Conservation (phyloP, 1,140 invertebrate genomes). For the Daktulosphaira vitifoliae region DNA sequence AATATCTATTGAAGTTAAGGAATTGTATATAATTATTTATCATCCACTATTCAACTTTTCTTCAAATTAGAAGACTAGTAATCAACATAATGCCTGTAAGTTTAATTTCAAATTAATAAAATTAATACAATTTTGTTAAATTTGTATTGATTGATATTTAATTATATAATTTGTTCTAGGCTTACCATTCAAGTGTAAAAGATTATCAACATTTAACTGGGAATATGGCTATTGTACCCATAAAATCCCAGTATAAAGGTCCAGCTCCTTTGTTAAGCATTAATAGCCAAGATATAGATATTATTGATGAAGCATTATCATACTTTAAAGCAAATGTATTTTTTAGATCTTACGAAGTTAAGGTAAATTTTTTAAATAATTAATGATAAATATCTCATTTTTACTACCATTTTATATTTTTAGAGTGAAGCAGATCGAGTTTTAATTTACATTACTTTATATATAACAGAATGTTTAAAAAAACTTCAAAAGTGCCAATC, state of each 20-base stretch:
- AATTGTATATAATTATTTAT: too few species aligned
- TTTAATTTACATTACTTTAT: conserved; percentile 96
- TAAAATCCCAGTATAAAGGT: conserved; percentile 77
- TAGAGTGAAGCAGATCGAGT: conserved; percentile 90
- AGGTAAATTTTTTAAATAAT: conserved; percentile 51
- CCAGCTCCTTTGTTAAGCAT: conserved; percentile 59
- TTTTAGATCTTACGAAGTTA: conserved; percentile 97
- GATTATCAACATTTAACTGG: conserved; percentile 67
- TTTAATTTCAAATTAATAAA: too few species aligned
- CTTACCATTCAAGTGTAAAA: conserved; percentile 86
- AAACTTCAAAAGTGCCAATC: conserved; percentile 82
- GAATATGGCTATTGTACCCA: conserved; percentile 84
- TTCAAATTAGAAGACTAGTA: too few species aligned
- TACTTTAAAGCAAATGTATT: conserved; percentile 99
- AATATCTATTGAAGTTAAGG: too few species aligned
- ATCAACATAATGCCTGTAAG: too few species aligned
- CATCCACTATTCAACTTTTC: too few species aligned
- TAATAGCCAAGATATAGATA: conserved; percentile 63
- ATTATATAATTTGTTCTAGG: conserved; percentile 41
- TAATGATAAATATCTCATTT: background rate
- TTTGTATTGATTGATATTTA: too few species aligned
- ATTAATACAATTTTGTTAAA: too few species aligned
- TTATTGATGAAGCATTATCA: conserved; percentile 94
- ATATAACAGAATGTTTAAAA: conserved; percentile 97
- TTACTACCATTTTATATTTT: conserved; percentile 41